Base-by-base conservation (phyloP, 2,797 vertebrate genomes). In the Leptatherina wallacei region DNA sequence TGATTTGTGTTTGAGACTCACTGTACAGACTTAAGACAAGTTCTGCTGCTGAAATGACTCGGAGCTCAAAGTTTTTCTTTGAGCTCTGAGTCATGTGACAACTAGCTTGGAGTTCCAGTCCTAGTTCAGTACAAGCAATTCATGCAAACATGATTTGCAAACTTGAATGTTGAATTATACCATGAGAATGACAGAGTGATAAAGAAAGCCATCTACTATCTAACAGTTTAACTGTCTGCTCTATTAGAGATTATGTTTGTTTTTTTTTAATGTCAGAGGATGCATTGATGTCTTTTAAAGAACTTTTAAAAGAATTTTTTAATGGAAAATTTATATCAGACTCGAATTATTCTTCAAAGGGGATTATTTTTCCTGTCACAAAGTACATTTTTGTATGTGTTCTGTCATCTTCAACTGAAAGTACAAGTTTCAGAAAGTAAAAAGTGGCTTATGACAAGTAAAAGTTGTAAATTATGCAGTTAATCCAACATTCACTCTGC, bases 11-110 rank as follows among this genome's bases (percentile, higher is more conserved):
- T 71, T 63, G 0, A 47, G 40, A 12, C 42, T 71, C 10, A 57
- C 12, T 36, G 40, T 27, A 58, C 54, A 38, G 24, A 71, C 14
- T 58, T 59, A 18, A 61, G 59, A 63, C 49, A 70, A 65, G 52
- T 35, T 55, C n/a, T 55, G 54, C 49, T n/a, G 40, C 59, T 61
- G 49, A 62, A 70, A 61, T 62, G 7, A n/a, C 18, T 16, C 42
- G 20, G 42, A 18, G 16, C 18, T 49, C 20, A 70, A 61, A 22
- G 27, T 32, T 61, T 32, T 47, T n/a, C 22, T 32, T 40, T 29
- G 29, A 56, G 69, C 27, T 68, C 30, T 47, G 38, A 35, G 36
- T 55, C 51, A 56, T 40, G 24, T 40, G 64, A 56, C 24, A 56
- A 56, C 22, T 54, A 18, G 62, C 33, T 36, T 11, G 24, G 64